Evolutionary conservation across 1,140 invertebrate genomes (phyloP), one percentile per base, ranked within the genome.

Genomic region (Ceratina japonica): DNA sequence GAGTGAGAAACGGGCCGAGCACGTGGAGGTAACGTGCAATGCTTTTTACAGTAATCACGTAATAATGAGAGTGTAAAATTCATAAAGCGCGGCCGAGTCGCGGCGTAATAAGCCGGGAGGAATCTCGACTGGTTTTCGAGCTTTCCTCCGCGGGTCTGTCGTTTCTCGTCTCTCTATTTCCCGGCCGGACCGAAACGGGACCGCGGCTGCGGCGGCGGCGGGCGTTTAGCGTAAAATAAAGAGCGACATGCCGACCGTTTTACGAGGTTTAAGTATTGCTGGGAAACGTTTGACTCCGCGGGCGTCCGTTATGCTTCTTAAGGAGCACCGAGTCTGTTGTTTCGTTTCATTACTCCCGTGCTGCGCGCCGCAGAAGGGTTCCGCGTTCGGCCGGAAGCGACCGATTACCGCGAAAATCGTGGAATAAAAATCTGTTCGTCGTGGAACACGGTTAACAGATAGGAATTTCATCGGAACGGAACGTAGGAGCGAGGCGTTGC

Each of bases 51-150:
- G 70, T 84, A 85, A 85, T 83, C 83, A 70, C 81, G 54, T 74
- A 85, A 80, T 76, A 83, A 85, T 79, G 58, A 24, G 52, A 77
- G 68, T 73, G 82, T 84, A 84, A 84, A 85, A 85, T 85, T 85
- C 81, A 83, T 85, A 85, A 75, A 84, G 64, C 63, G 58, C 31
- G 24, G 16, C 15, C 69, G 37, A 49, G 22, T 8, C 24, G 37
- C 13, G 24, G 37, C 10, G 37, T 44, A 44, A 37, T 27, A 52
- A 75, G 63, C 52, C 74, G 27, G n/a, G 49, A 71, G 58, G 49
- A 77, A 77, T 72, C 68, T 63, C 31, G 37, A 3, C 51, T 37
- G 65, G 66, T 76, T 51, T 51, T 54, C 49, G 13, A 5, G 37
- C 24, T 58, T n/a, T 27, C 22, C 65, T 56, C 27, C 15, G 3